phyloP scores from a whole-genome alignment of 2,113 vertebrate species.

The Benitochromis conjunctus region DNA sequence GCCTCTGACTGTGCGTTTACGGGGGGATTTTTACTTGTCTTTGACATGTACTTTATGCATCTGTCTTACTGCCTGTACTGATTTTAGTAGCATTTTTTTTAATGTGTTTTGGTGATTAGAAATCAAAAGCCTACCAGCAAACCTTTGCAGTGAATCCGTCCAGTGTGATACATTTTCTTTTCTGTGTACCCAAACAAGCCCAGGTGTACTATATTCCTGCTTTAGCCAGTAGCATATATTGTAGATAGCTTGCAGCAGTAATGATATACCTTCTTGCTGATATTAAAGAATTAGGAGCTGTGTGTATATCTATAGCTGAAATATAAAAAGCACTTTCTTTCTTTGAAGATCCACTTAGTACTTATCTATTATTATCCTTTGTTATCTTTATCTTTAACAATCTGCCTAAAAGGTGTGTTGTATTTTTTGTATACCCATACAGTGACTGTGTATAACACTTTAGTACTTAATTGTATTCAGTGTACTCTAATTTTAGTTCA shows the following conservation, averaged over 20 bases:
- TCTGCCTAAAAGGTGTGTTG: conserved; percentile 1
- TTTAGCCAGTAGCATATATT: conserved; percentile 36
- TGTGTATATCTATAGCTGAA: not conserved
- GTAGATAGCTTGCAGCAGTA: conserved; percentile 27
- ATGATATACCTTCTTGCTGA: conserved; percentile 1
- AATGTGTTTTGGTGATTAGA: not conserved
- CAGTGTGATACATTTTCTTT: not conserved
- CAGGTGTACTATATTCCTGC: conserved; percentile 5
- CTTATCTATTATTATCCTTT: not conserved
- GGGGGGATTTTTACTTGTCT: not conserved
- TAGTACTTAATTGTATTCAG: conserved; percentile 1
- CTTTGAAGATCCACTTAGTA: not conserved
- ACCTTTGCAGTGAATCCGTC: conserved; percentile 3
- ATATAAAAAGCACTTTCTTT: not conserved
- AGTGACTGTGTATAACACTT: conserved; percentile 19
- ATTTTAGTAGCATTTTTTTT: conserved; percentile 40
- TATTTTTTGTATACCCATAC: conserved; percentile 45
- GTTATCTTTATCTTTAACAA: not conserved
- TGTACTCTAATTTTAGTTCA: conserved; percentile 10
- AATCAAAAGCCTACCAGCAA: conserved; percentile 9
- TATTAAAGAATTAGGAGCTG: conserved; percentile 2
- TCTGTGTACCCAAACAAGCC: not conserved
- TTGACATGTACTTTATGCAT: not conserved
- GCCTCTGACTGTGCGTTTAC: not conserved
- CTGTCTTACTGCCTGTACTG: not conserved